Evolutionary conservation across 2,888 invertebrate genomes (phyloP), one percentile per base, ranked within the genome.

Genomic region (Acrobasis consociella): DNA sequence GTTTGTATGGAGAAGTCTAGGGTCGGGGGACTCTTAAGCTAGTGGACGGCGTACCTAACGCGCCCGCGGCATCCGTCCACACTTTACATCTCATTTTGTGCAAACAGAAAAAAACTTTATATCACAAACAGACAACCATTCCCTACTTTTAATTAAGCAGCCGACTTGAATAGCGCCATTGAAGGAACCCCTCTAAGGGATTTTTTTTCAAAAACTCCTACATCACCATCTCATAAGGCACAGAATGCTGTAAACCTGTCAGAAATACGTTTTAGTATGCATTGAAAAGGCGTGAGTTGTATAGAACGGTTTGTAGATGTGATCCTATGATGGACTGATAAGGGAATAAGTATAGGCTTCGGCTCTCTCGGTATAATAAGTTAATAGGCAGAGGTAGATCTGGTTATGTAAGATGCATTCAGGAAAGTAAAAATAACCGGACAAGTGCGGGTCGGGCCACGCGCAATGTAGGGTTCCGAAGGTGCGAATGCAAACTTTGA

Each of bases 101-200:
- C 13, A 46, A 46, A 42, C 13, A 42, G 31, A 46, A 39, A 38
- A 39, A 55, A 55, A 11, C 38, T 49, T 58, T 31, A 49, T 37
- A 58, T 31, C 52, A 56, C 56, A 56, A 56, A 56, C 56, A 56
- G 15, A 56, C 38, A 15, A 38, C 51, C 51, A 31, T 60, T 52
- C 60, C 60, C 39, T 49, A 22, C 46, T 61, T 61, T 61, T 61
- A 61, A 61, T 61, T 61, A 61, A 53, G 46, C n/a, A 55, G 61
- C 46, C 61, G 61, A 46, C 16, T 31, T 61, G 61, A 53, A 61
- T 61, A 61, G 46, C 22, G 37, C 31, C 53, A 52, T 61, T 53
- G 31, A 37, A 53, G n/a, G 22, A n/a, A 46, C 16, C 31, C 37
- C 50, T 10, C n/a, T 15, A 38, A 1, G 13, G 50, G 17, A 60